Evolutionary conservation across 2,113 vertebrate genomes (phyloP), one percentile per base, ranked within the genome.

Genomic region (Jaculus jaculus): DNA sequence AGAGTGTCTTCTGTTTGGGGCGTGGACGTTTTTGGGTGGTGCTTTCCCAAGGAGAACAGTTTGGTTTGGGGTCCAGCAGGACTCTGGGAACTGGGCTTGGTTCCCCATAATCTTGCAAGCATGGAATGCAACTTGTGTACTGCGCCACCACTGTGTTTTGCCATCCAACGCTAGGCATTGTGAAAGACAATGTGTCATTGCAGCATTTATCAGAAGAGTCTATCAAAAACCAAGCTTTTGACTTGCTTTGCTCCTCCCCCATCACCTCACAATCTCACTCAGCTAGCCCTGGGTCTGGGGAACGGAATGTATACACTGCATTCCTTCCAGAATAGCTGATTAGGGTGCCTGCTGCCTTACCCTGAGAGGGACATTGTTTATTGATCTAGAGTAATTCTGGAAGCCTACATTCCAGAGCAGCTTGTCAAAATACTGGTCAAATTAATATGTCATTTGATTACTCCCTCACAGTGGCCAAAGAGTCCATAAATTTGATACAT

Each of bases 391-490:
- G 88, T 75, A 78, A 95, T 93, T 95, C 88, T 94, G 90, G 92
- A 93, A 94, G 94, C 90, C 74, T 68, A n/a, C 94, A 95, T 96
- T 94, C 96, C 96, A 94, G 54, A 7, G 75, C 68, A 84, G 87
- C 88, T 92, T 95, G 88, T 96, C 92, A 96, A 96, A 96, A 96
- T 95, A 96, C 79, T 93, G 82, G 84, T 92, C 92, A 93, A 90
- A 87, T 94, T 92, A 93, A 95, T 93, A 92, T 89, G 83, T 92
- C 74, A 75, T 87, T 93, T 92, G 94, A 95, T 87, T 74, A 90
- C n/a, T 73, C 61, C 84, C 37, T 91, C 26, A 68, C 28, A 30
- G 60, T 81, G 77, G 89, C 90, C 74, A 90, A 94, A 71, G 90
- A 89, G 81, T 94, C 78, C 85, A 80, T 72, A 72, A 32, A 91